These are phyloP conservation scores for Sabellastarte sp. DNA, from an alignment of 2,888 invertebrate genomes.

Conservation along the genomic window DNA sequence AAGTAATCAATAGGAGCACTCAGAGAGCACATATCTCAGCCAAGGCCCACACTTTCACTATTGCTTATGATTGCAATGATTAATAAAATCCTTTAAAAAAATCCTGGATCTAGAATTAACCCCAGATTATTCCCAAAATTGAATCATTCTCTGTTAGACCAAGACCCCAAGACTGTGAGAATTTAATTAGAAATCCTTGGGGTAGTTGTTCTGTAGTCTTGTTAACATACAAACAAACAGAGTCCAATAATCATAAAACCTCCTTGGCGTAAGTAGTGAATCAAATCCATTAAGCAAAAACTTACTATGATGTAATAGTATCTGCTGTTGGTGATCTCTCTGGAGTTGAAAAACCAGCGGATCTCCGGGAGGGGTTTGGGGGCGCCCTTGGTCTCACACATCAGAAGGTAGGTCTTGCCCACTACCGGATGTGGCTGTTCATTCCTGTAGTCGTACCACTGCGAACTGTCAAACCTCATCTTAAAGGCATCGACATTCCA, in stretches of 20 bases:
- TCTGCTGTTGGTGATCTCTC: conserved; percentile 23
- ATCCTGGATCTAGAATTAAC: too few relatives aligned
- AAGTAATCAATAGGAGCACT: too few relatives aligned
- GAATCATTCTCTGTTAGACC: not conserved
- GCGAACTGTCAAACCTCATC: conserved; percentile 34
- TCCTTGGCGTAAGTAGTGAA: too few relatives aligned
- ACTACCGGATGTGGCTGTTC: conserved; percentile 26
- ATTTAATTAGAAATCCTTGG: not conserved
- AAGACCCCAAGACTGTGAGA: not conserved
- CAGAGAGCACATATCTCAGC: too few relatives aligned
- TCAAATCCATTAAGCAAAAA: too few relatives aligned
- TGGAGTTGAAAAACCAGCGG: conserved; percentile 29
- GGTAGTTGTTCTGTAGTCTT: too few relatives aligned
- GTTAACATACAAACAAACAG: too few relatives aligned
- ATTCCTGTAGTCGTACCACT: conserved; percentile 26
- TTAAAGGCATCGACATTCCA: conserved; percentile 34
- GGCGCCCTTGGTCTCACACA: conserved; percentile 33
- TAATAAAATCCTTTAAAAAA: too few relatives aligned
- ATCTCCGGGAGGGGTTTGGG: conserved; percentile 31
- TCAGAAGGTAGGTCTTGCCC: conserved; percentile 32
- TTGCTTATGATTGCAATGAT: too few relatives aligned
- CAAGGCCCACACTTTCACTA: too few relatives aligned
- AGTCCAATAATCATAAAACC: too few relatives aligned
- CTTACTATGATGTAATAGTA: conserved; percentile 36
- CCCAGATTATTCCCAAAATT: too few relatives aligned